These are phyloP conservation scores for Agrochola lota DNA, from an alignment of 2,888 invertebrate genomes.

Conservation along the genomic window DNA sequence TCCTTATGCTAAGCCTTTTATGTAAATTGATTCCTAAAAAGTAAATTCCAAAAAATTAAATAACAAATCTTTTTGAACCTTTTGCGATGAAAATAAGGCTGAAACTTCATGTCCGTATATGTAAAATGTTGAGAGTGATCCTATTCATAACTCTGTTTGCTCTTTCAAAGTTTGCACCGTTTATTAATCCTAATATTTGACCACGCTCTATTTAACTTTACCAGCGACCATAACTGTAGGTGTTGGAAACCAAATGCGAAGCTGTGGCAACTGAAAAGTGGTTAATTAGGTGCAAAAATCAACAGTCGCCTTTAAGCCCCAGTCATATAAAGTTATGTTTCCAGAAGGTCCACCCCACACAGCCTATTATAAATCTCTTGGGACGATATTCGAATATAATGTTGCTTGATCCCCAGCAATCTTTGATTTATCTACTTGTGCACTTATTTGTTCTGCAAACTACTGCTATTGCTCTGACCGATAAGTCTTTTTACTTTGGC, in stretches of 20 bases:
- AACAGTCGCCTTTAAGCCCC: constrained; percentile 34
- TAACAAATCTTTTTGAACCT: too few species aligned
- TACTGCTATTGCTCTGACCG: background rate
- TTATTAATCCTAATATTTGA: constrained; percentile 29
- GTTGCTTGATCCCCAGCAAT: background rate
- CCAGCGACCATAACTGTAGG: constrained; percentile 29
- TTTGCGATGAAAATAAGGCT: background rate
- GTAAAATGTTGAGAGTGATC: background rate
- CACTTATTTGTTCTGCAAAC: background rate
- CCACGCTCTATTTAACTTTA: constrained; percentile 26
- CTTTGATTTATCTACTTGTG: background rate
- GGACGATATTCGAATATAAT: background rate
- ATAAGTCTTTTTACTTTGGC: background rate
- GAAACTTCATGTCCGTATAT: background rate
- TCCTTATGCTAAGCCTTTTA: too few species aligned
- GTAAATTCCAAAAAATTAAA: too few species aligned
- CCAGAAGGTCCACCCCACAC: background rate
- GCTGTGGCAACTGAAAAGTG: constrained; percentile 35
- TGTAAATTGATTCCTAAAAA: too few species aligned
- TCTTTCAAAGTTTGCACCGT: constrained; percentile 15
- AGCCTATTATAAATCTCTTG: background rate
- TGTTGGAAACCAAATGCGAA: constrained; percentile 47
- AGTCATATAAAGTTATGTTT: background rate
- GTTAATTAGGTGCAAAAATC: constrained; percentile 55
- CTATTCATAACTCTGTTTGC: background rate